Evolutionary conservation across 2,888 invertebrate species (phyloP).

Genomic region (Lasioglossum pauxillum): DNA sequence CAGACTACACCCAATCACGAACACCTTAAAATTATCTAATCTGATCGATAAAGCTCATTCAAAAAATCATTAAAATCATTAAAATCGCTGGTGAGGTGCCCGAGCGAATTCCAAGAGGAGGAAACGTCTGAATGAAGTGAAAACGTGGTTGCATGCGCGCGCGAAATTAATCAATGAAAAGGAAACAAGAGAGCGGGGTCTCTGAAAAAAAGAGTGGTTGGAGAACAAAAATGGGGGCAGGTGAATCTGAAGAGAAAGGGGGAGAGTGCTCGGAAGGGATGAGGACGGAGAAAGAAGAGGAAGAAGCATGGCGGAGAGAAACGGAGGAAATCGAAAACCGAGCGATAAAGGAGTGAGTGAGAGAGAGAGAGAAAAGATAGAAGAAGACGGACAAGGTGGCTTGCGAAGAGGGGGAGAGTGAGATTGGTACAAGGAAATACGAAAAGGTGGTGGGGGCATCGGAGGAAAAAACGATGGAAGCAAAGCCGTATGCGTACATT

Average conservation of each 20-base stretch:
- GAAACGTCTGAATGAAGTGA: slow-evolving; percentile 1
- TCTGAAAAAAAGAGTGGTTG: not conserved
- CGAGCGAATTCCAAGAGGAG: not conserved
- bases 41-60: too few relatives aligned
- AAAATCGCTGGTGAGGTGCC: not conserved
- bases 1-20: too few relatives aligned
- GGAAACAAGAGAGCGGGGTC: not conserved
- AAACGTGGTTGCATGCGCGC: not conserved
- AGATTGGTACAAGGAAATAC: slow-evolving; percentile 39
- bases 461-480: slow-evolving; percentile 52
- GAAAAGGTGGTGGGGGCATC: slow-evolving; percentile 3
- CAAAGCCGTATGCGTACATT: slow-evolving; percentile 71
- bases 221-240: slow-evolving; percentile 11
- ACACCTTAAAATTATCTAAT: too few relatives aligned
- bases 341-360: not conserved
- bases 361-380: not conserved
- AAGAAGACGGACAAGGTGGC: not conserved
- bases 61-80: not conserved
- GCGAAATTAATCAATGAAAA: slow-evolving; percentile 14
- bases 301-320: slow-evolving; percentile 12
- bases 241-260: not conserved
- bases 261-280: not conserved
- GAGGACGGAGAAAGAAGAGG: not conserved
- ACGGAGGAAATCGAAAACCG: not conserved
- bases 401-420: not conserved